Conservation (phyloP, 2,797 vertebrate species). For the Xerus rutilus region DNA sequence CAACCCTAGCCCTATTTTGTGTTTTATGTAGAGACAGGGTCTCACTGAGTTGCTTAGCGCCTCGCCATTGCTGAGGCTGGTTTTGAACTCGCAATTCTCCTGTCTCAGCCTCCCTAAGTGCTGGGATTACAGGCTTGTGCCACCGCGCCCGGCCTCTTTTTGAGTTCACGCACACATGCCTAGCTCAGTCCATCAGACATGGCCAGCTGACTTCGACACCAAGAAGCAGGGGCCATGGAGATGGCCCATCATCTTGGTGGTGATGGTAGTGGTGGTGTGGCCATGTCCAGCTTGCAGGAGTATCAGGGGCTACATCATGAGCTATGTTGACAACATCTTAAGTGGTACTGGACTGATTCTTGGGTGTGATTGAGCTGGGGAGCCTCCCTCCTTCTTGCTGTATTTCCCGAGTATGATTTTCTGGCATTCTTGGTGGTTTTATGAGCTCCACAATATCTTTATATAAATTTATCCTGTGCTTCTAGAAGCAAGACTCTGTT, state of each 20-base stretch:
- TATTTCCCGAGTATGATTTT: background rate
- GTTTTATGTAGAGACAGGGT: no score
- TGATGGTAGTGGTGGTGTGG: background rate
- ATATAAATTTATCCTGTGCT: background rate
- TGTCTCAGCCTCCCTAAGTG: no score
- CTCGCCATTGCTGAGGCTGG: no score
- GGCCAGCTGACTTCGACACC: background rate
- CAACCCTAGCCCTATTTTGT: no score
- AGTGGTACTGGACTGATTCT: background rate
- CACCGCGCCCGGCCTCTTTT: no score
- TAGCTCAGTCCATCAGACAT: background rate
- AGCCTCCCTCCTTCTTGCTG: background rate
- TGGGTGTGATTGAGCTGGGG: background rate
- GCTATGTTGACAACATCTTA: no score
- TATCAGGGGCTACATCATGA: rapidly evolving
- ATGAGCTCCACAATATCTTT: background rate
- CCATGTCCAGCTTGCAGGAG: background rate
- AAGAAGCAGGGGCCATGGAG: background rate
- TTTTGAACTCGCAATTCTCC: no score
- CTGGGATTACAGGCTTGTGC: no score
- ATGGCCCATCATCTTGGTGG: background rate
- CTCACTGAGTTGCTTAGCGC: no score
- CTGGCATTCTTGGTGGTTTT: background rate
- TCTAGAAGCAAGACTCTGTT: background rate
- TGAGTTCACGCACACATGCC: background rate